These are phyloP conservation scores for Silurus lanzhouensis DNA, from an alignment of 2,797 vertebrate genomes.

Conservation along the genomic window DNA sequence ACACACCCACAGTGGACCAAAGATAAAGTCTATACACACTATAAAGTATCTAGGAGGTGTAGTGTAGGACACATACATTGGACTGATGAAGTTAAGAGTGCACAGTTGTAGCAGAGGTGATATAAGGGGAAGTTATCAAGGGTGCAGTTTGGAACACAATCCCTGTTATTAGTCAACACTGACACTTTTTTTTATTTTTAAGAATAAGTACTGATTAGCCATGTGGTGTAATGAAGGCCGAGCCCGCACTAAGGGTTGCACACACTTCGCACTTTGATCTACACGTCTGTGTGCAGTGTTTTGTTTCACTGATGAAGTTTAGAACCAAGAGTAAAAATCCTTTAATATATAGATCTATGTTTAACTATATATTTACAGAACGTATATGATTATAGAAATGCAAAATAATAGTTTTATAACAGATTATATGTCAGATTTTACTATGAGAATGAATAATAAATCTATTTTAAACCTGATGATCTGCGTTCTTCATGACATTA, in stretches of 20 bases:
- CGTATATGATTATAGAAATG: not conserved
- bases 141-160: constrained; percentile 2
- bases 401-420: constrained; percentile 2
- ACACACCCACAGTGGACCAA: not conserved
- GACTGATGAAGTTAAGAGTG: not conserved
- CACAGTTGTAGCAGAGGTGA: not conserved
- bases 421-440: not conserved
- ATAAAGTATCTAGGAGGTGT: not conserved
- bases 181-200: not conserved
- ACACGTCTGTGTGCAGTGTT: constrained; percentile 71
- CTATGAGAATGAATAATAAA: constrained; percentile 6
- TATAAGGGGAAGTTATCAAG: not conserved
- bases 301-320: constrained; percentile 41
- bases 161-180: not conserved
- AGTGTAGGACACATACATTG: too few species aligned
- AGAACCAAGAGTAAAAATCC: not conserved
- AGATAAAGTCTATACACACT: not conserved
- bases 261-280: constrained; percentile 68
- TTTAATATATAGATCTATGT: constrained; percentile 38
- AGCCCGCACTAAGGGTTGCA: constrained; percentile 52
- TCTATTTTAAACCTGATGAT: not conserved
- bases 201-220: not conserved
- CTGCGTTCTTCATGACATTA: constrained; percentile 46
- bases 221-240: constrained; percentile 42
- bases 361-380: constrained; percentile 34